phyloP scores from a whole-genome alignment of 2,113 vertebrate species.

The Tretioscincus oriximinensis region DNA sequence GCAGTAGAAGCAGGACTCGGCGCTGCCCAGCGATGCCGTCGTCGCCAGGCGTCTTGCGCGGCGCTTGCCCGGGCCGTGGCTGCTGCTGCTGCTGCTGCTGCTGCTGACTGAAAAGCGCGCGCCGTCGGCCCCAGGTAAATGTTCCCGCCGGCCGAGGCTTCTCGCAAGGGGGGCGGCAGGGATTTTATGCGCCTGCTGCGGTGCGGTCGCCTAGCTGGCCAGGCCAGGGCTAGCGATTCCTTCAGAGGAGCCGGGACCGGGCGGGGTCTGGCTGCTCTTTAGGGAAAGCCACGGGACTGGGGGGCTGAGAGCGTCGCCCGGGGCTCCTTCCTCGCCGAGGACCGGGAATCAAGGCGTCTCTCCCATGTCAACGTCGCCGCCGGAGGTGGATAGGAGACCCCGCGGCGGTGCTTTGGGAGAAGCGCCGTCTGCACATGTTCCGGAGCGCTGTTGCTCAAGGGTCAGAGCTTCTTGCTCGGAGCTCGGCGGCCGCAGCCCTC shows the following conservation, averaged over 20 bases:
- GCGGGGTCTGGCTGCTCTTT: background rate
- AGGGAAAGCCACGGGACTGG: background rate
- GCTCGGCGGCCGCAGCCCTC: too few species aligned
- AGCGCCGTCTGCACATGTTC: background rate
- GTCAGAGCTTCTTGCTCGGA: background rate
- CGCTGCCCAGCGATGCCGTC: background rate
- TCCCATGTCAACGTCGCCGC: too few species aligned
- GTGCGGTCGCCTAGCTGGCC: slow-evolving; percentile 29
- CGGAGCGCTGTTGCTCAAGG: background rate
- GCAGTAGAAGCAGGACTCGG: too few species aligned
- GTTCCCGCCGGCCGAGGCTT: slow-evolving; percentile 48
- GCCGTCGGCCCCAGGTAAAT: background rate
- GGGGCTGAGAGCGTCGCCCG: too few species aligned
- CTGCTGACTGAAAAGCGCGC: too few species aligned
- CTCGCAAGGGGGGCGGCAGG: slow-evolving; percentile 50
- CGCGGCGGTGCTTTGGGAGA: background rate
- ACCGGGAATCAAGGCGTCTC: background rate
- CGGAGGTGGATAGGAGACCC: background rate
- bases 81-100: background rate
- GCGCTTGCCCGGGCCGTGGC: too few species aligned
- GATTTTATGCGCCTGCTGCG: slow-evolving; percentile 13
- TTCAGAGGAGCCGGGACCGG: slow-evolving; percentile 4
- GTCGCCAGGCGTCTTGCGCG: slow-evolving; percentile 6
- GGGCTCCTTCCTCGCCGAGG: too few species aligned
- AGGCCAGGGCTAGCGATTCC: slow-evolving; percentile 29